A percentile compares a stretch with the other conserved stretches of the same genome.
Evolutionary conservation across 23 tunicate genomes (phyloP).

Genomic region (Clavelina lepadiformis): DNA sequence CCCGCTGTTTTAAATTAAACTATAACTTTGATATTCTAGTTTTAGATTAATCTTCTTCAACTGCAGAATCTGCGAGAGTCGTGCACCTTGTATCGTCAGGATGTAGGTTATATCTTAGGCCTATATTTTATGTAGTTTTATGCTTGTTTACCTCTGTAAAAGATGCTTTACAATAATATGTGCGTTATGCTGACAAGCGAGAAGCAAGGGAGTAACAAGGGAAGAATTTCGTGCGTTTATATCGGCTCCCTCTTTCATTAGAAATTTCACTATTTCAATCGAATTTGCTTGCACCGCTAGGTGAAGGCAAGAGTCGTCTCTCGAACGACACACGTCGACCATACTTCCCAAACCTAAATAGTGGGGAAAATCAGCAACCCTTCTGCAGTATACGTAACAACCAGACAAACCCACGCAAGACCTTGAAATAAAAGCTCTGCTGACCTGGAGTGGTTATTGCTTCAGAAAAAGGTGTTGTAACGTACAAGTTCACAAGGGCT

Average conservation of each 20-base stretch:
- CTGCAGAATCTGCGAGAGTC: no score
- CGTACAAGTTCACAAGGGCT: no score
- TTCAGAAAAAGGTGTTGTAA: no score
- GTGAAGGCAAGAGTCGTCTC: slow-evolving; percentile 89
- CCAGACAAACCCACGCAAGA: no score
- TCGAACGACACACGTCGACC: slow-evolving; percentile 48
- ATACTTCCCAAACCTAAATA: slow-evolving; percentile 66
- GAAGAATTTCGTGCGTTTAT: slow-evolving; percentile 64
- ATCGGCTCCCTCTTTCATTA: slow-evolving; percentile 80
- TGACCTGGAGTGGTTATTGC: no score
- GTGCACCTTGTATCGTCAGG: no score
- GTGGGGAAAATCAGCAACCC: not conserved
- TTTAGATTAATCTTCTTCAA: no score
- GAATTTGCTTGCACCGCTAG: slow-evolving; percentile 88
- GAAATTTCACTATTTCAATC: slow-evolving; percentile 79
- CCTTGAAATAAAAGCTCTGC: no score
- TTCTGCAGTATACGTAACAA: no score
- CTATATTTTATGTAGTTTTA: no score
- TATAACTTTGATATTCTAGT: no score
- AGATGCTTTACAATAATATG: slow-evolving; percentile 77
- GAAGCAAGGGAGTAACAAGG: slow-evolving; percentile 74
- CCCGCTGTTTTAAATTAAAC: slow-evolving; percentile 38
- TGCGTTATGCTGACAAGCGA: slow-evolving; percentile 80
- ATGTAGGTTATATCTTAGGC: no score
- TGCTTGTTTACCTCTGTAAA: slow-evolving; percentile 80